phyloP scores from a whole-genome alignment of 2,113 vertebrate species.

The Sturnus vulgaris region DNA sequence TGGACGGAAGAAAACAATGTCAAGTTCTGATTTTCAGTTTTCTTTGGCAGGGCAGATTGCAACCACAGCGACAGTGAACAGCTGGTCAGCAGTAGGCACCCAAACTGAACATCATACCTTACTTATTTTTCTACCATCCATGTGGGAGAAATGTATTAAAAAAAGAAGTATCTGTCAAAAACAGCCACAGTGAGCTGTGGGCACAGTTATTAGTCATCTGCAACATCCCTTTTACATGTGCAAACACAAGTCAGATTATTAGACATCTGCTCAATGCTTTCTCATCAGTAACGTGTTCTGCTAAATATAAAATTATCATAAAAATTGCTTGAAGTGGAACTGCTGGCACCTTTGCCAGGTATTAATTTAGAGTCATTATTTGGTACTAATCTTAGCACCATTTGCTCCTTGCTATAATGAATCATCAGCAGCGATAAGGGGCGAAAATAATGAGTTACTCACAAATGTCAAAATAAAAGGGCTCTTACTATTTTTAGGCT shows the following conservation, averaged over 20 bases:
- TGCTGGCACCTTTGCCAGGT: not conserved
- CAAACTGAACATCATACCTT: not conserved
- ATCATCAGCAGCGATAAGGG: constrained; percentile 17
- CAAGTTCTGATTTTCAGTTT: not conserved
- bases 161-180: not conserved
- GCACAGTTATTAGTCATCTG: not conserved
- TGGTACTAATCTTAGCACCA: not conserved
- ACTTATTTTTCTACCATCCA: not conserved
- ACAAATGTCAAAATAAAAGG: not conserved
- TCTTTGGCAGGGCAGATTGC: not conserved
- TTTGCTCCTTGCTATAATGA: not conserved
- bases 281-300: not conserved
- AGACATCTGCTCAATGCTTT: not conserved
- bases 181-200: not conserved
- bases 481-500: not conserved
- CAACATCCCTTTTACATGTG: not conserved
- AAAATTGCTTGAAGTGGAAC: not conserved
- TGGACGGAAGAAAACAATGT: not conserved
- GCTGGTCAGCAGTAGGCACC: not conserved
- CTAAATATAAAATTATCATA: not conserved
- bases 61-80: not conserved
- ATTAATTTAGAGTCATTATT: not conserved
- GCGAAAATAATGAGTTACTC: not conserved
- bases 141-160: not conserved
- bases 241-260: not conserved